Evolutionary conservation across 1,140 invertebrate genomes (phyloP), one percentile per base, ranked within the genome.

Genomic region (Antheraea mylitta): DNA sequence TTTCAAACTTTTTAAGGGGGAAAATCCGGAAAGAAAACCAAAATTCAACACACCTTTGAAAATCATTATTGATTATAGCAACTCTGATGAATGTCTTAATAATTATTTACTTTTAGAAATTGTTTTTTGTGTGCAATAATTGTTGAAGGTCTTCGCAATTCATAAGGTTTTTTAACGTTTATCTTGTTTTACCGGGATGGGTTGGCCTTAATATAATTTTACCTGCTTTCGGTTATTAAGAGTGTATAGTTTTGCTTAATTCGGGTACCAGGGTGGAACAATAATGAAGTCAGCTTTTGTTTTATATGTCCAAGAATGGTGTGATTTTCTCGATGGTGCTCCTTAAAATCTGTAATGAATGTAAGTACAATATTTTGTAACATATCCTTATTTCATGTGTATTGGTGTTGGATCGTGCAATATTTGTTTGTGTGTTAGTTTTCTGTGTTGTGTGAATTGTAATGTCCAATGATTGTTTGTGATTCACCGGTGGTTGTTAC

Each of bases 321-420:
- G 76, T 77, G 78, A 72, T 72, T 59, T 70, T 78, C 58, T 75
- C 58, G 75, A 71, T 78, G 74, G 71, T 69, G 68, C 64, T 69
- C 7, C 37, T 30, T 69, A 70, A 70, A 67, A 60, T 69, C 2
- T 66, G 22, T 69, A 67, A 67, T 63, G 70, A 74, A 73, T 58
- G 77, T 79, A 77, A 79, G 77, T 79, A 79, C 66, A 76, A 63
- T 58, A 64, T 76, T 75, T 73, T 74, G 69, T 78, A 75, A 75
- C 68, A 71, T 65, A 48, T 45, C 38, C 61, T 58, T 66, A 66
- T 62, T 65, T 64, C 60, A 58, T 67, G 37, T 66, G 22, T 45
- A 38, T 11, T 10, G 61, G 61, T 63, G 61, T 16, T n/a, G 61
- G 61, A 37, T 63, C 37, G 30, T 63, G 61, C 61, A 63, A 63